These are phyloP conservation scores for Eudyptes chrysolophus DNA, from an alignment of 2,113 vertebrate species.

Conservation along the genomic window DNA sequence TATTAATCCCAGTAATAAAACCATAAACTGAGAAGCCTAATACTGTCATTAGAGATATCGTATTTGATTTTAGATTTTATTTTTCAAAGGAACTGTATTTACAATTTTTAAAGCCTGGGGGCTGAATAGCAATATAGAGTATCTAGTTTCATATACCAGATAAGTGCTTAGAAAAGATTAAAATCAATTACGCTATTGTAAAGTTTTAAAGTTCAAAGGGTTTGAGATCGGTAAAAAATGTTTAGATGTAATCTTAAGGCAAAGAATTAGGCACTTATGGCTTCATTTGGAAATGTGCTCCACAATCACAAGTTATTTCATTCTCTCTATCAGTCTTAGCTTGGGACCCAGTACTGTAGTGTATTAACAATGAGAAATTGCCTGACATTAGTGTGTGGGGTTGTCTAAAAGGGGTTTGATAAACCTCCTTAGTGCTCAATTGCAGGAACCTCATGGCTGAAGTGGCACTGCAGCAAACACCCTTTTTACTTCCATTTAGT, in stretches of 20 bases:
- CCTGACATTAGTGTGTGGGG: background rate
- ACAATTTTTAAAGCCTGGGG: slow-evolving; percentile 12
- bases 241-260: slow-evolving; percentile 39
- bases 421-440: background rate
- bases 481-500: background rate
- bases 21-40: background rate
- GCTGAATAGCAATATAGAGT: background rate
- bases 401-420: background rate
- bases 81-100: background rate
- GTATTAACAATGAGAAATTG: background rate
- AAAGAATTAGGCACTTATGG: background rate
- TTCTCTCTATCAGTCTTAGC: background rate
- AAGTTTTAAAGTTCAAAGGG: slow-evolving; percentile 29
- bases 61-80: background rate
- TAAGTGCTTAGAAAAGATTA: slow-evolving; percentile 23
- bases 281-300: background rate
- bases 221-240: slow-evolving; percentile 14
- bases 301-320: background rate
- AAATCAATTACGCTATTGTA: slow-evolving; percentile 40
- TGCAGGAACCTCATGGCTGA: background rate
- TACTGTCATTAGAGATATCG: background rate
- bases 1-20: background rate
- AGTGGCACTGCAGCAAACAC: background rate
- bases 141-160: background rate
- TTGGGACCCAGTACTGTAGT: background rate